Evolutionary conservation across 2,113 vertebrate species (phyloP), one percentile per base, ranked within the genome.

Genomic region (Albula goreensis): DNA sequence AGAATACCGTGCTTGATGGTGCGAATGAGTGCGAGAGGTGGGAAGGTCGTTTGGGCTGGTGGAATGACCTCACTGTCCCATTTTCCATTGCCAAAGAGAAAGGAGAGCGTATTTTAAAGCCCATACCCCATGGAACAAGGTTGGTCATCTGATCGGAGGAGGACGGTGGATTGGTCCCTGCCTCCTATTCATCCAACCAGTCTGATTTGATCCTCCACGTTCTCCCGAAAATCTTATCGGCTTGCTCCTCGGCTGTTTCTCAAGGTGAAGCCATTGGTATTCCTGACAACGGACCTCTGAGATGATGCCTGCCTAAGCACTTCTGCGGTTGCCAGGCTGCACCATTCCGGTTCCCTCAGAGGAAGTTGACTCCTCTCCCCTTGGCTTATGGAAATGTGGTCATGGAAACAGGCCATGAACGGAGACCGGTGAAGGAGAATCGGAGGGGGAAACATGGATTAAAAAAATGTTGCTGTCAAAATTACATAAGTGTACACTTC

Each of bases 221-320:
- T 9, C 31, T 41, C 31, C 31, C 31, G 31, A 41, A 25, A 85
- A 53, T 25, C n/a, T 57, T 41, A 48, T 56, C 5, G 13, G 77
- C 13, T 6, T 41, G 12, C 51, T 88, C 79, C 86, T 5, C 51
- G 56, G 10, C 57, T 31, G 17, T 82, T 79, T 83, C 88, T 90
- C 89, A 90, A 92, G 89, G 90, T 92, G 87, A 93, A 91, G 87
- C 92, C 89, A 91, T 91, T 86, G 88, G 90, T 93, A 92, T 93
- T 94, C 91, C 83, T 90, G 90, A 86, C 87, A 78, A 89, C 83
- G 56, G 85, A 49, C 82, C 5, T 66, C 51, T 31, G 78, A 89
- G 88, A 86, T 85, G 85, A 91, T 91, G 91, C 91, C 74, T 89
- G 85, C 88, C 89, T 92, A 92, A 93, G 89, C 89, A 86, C 85